A percentile compares a stretch with the other conserved stretches of the same genome.
These are phyloP conservation scores for Anisognathus igniventris DNA, from an alignment of 2,797 vertebrate genomes.

Conservation along the genomic window DNA sequence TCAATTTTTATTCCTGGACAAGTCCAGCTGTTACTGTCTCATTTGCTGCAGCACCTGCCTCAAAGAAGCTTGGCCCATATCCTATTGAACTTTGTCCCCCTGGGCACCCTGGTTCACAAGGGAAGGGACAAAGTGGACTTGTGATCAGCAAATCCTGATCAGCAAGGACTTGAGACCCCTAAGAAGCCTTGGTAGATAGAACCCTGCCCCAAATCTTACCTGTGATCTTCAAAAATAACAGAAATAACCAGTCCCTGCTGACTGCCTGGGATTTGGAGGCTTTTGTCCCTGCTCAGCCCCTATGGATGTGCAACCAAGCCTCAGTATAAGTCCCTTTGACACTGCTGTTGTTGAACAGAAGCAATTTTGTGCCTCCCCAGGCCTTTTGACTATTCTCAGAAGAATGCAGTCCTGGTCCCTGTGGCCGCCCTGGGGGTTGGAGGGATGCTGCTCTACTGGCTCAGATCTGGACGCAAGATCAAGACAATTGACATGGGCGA, in stretches of 20 bases:
- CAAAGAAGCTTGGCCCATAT: neutral
- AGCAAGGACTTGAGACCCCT: neutral
- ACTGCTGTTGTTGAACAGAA: neutral
- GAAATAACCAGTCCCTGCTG: neutral
- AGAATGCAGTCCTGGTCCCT: conserved; percentile 61
- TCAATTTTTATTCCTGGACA: neutral
- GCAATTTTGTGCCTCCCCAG: neutral
- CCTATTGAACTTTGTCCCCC: neutral
- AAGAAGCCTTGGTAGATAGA: neutral
- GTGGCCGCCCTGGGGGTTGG: conserved; percentile 66
- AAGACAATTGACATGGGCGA: conserved; percentile 79
- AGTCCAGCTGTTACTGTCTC: neutral
- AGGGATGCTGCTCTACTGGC: conserved; percentile 75
- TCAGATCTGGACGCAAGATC: conserved; percentile 54
- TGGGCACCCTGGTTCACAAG: neutral
- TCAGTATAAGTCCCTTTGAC: neutral
- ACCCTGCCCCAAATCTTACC: neutral
- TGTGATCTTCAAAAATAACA: neutral
- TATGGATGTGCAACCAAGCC: neutral
- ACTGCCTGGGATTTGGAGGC: neutral
- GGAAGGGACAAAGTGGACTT: neutral
- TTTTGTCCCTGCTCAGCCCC: neutral
- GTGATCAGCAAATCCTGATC: neutral
- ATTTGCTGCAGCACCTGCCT: neutral
- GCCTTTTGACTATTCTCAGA: conserved; percentile 56